Base-by-base conservation (phyloP, 2,888 invertebrate genomes). In the Pristionchus arcanus region DNA sequence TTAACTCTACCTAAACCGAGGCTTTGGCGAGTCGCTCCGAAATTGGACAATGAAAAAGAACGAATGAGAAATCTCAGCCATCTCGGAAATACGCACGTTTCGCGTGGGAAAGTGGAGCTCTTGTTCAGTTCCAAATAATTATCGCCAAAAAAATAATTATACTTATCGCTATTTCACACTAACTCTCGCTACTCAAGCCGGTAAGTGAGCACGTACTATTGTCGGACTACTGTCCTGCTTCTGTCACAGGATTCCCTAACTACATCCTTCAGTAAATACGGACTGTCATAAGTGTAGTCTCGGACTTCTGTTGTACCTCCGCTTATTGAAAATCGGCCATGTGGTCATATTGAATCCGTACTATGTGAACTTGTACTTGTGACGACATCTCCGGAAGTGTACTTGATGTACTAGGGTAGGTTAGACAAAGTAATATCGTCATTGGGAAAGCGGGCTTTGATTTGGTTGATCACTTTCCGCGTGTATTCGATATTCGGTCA, bases 281-380 rank as follows among this genome's bases (percentile, higher is more conserved):
- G 63, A 63, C n/a, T 63, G 63, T 63, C 19, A 63, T 63, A 63
- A 63, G 59, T 63, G 55, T 55, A 55, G 55, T 63, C 63, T 63
- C 4, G 63, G 63, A 63, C 63, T 63, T 11, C n/a, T 63, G 5
- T 59, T 59, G 59, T 59, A 59, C 21, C n/a, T 25, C n/a, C 63
- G 63, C n/a, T n/a, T 63, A 63, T 63, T 63, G 63, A 63, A n/a
- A n/a, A 11, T 63, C 19, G 55, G 21, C 4, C 55, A 55, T n/a
- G n/a, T 63, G 63, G 4, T 63, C 63, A 63, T 63, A 63, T 63
- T 25, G 63, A 63, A 25, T 21, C 25, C 63, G n/a, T 63, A 49
- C 63, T 25, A 63, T 63, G 63, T 21, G 63, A n/a, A n/a, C 63
- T 63, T n/a, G 63, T 25, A 63, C 63, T 63, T 59, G 25, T 63